Evolutionary conservation across 2,797 vertebrate species (phyloP).

Genomic region (Argyrosomus regius): DNA sequence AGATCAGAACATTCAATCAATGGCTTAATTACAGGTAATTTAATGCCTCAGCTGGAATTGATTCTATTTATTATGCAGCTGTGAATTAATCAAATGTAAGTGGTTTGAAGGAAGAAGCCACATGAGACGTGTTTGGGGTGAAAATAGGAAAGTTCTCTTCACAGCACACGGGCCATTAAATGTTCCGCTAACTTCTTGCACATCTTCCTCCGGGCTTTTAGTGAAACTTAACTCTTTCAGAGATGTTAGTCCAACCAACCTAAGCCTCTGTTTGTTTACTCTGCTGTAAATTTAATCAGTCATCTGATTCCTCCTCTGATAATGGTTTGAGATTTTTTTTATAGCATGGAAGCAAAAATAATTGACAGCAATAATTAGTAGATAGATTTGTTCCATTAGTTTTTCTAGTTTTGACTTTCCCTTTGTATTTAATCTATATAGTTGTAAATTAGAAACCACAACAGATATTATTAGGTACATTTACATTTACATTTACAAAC

Average conservation of each 20-base stretch:
- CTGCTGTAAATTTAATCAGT: neutral
- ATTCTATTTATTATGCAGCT: slow-evolving; percentile 81
- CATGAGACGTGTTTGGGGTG: slow-evolving; percentile 55
- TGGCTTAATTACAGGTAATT: slow-evolving; percentile 81
- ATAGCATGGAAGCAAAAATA: neutral
- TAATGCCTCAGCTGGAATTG: slow-evolving; percentile 79
- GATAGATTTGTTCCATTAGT: no score
- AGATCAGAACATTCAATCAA: slow-evolving; percentile 80
- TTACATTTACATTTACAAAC: no score
- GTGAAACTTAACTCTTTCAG: neutral
- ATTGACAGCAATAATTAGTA: neutral
- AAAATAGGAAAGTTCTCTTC: slow-evolving; percentile 39
- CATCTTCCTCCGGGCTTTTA: neutral
- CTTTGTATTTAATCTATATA: no score
- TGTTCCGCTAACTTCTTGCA: slow-evolving; percentile 1
- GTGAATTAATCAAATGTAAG: slow-evolving; percentile 78
- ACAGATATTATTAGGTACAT: no score
- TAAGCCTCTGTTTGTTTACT: neutral
- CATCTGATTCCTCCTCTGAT: neutral
- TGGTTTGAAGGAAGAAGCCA: slow-evolving; percentile 56
- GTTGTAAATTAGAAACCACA: no score
- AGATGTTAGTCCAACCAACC: neutral
- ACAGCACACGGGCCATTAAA: slow-evolving; percentile 19
- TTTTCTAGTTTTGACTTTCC: no score
- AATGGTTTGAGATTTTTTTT: no score